These are phyloP conservation scores for Trissolcus basalis DNA, from an alignment of 1,140 invertebrate genomes.

Conservation along the genomic window DNA sequence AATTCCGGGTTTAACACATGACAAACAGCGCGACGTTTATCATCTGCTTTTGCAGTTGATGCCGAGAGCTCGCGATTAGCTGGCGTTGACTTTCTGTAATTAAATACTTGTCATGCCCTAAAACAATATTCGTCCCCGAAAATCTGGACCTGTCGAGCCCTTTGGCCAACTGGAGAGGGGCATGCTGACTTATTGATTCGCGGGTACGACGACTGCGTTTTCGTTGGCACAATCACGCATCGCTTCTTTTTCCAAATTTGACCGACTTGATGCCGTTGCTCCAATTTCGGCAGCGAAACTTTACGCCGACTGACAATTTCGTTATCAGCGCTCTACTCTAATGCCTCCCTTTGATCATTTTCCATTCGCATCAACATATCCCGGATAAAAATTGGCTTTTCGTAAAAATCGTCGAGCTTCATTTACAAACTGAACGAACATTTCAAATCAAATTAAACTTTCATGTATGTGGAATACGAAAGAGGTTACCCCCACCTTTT, in stretches of 20 bases:
- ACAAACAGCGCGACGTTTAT: no score
- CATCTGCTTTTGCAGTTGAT: no score
- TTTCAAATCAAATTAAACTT: no score
- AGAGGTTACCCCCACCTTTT: no score
- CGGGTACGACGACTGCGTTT: constrained; percentile 42
- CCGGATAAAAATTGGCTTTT: no score
- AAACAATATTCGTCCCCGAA: constrained; percentile 29
- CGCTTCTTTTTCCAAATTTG: constrained; percentile 24
- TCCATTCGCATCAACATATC: background rate
- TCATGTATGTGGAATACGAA: no score
- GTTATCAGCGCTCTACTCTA: background rate
- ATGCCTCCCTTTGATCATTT: background rate
- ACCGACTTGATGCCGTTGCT: constrained; percentile 7
- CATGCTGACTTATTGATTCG: constrained; percentile 52
- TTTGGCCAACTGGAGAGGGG: constrained; percentile 34
- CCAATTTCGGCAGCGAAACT: constrained; percentile 19
- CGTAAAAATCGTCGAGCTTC: no score
- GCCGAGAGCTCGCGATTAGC: background rate
- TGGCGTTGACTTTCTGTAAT: constrained; percentile 6
- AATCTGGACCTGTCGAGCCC: constrained; percentile 48
- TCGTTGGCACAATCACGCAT: constrained; percentile 46
- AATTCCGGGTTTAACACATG: no score
- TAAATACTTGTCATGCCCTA: constrained; percentile 18
- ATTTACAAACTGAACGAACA: no score
- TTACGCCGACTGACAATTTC: constrained; percentile 1